These are phyloP conservation scores for Chirona hameri DNA, from an alignment of 2,888 invertebrate genomes.

Conservation along the genomic window DNA sequence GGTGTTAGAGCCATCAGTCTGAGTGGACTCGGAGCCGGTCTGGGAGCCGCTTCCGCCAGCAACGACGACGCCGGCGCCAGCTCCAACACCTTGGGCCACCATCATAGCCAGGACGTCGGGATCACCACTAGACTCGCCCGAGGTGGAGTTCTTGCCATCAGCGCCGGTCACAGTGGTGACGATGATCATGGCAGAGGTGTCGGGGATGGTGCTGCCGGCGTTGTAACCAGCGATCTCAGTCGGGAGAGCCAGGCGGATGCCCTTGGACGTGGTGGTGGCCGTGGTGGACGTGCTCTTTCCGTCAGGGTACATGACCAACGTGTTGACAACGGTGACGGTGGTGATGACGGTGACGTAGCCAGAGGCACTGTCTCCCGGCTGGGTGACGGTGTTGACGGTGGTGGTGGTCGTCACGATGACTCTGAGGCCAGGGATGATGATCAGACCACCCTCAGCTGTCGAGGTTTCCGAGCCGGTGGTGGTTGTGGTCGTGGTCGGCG, in stretches of 20 bases:
- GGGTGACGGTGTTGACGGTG: too few relatives aligned
- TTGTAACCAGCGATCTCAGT: too few relatives aligned
- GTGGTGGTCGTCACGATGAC: too few relatives aligned
- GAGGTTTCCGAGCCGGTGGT: neutral
- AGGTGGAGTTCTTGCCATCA: neutral
- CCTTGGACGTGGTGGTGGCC: neutral
- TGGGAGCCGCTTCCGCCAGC: neutral
- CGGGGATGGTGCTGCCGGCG: too few relatives aligned
- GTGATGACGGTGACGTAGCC: neutral
- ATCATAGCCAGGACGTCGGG: neutral
- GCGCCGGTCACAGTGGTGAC: neutral
- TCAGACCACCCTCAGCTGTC: neutral
- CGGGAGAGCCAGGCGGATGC: neutral
- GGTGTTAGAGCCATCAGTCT: neutral
- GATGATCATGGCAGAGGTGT: neutral
- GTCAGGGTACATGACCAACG: neutral
- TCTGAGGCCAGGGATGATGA: neutral
- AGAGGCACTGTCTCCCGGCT: neutral
- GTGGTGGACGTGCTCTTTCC: neutral
- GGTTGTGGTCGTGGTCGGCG: neutral
- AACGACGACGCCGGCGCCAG: neutral
- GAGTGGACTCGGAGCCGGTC: too few relatives aligned
- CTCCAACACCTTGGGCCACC: neutral
- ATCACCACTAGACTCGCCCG: neutral
- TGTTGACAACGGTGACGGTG: neutral